phyloP scores from a whole-genome alignment of 2,113 vertebrate species.

The Todiramphus chloris region DNA sequence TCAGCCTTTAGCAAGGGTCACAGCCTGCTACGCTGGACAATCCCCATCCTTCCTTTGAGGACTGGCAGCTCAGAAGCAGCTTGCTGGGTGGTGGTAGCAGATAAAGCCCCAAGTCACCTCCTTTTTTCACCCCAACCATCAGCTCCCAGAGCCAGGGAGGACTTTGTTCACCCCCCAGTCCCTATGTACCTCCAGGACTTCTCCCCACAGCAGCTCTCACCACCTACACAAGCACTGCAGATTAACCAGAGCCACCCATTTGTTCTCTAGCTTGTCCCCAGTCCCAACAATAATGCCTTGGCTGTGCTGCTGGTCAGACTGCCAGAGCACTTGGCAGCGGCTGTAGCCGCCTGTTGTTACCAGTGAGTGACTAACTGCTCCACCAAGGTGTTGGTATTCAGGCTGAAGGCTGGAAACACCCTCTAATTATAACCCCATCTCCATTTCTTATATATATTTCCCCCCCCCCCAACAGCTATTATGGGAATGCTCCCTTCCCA shows the following conservation, averaged over 20 bases:
- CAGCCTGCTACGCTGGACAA: neutral
- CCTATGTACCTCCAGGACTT: fast-evolving
- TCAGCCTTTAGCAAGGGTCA: neutral
- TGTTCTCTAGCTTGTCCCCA: neutral
- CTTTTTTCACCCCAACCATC: neutral
- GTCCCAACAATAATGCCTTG: neutral
- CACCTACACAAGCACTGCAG: neutral
- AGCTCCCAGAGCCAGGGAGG: fast-evolving
- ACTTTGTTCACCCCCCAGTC: fast-evolving
- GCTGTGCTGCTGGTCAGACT: neutral
- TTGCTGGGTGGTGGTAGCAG: too few species aligned
- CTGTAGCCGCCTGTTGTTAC: neutral
- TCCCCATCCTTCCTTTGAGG: neutral
- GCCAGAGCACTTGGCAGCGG: neutral
- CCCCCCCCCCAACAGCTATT: fast-evolving
- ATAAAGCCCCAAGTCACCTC: neutral
- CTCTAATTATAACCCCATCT: neutral
- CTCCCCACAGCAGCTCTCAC: neutral
- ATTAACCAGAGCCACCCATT: neutral
- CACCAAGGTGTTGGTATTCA: slow-evolving; percentile 10
- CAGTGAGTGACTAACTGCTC: neutral
- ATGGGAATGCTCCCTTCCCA: neutral
- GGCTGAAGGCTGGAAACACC: neutral
- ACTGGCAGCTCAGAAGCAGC: neutral
- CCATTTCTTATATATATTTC: neutral